These are phyloP conservation scores for Poecilia picta DNA, from an alignment of 2,797 vertebrate species.

Conservation along the genomic window DNA sequence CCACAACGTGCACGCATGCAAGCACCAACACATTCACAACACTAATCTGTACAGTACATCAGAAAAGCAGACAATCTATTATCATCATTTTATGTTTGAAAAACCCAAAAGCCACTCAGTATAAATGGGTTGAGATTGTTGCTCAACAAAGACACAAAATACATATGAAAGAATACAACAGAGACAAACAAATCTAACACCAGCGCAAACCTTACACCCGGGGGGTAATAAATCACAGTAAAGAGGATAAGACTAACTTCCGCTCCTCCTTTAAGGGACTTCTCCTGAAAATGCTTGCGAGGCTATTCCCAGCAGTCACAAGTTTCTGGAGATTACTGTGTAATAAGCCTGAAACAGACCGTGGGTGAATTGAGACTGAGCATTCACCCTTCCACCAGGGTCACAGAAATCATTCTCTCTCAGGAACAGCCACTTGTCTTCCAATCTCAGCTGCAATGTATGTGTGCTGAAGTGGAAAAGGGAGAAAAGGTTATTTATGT, in stretches of 20 bases:
- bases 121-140: slow-evolving; percentile 52
- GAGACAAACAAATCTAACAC: slow-evolving; percentile 64
- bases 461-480: slow-evolving; percentile 37
- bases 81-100: slow-evolving; percentile 20
- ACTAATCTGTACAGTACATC: slow-evolving; percentile 36
- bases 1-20: not conserved
- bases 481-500: slow-evolving; percentile 27
- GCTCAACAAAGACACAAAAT: slow-evolving; percentile 42
- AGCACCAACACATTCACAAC: not conserved
- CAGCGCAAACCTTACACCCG: slow-evolving; percentile 36
- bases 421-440: slow-evolving; percentile 54
- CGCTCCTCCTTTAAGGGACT: slow-evolving; percentile 37
- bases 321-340: slow-evolving; percentile 74
- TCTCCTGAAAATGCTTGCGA: slow-evolving; percentile 63
- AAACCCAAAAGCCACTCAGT: slow-evolving; percentile 31
- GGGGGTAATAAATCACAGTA: slow-evolving; percentile 69
- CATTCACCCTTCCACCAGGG: slow-evolving; percentile 67
- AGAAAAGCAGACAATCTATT: slow-evolving; percentile 24
- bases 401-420: slow-evolving; percentile 66
- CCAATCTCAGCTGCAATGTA: slow-evolving; percentile 49
- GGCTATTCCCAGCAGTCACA: slow-evolving; percentile 66
- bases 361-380: slow-evolving; percentile 74
- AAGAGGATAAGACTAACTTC: slow-evolving; percentile 55
- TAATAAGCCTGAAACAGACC: slow-evolving; percentile 70
- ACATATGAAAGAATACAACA: slow-evolving; percentile 33